Conservation (phyloP, 2,113 vertebrate genomes). For the Stegastes partitus region DNA sequence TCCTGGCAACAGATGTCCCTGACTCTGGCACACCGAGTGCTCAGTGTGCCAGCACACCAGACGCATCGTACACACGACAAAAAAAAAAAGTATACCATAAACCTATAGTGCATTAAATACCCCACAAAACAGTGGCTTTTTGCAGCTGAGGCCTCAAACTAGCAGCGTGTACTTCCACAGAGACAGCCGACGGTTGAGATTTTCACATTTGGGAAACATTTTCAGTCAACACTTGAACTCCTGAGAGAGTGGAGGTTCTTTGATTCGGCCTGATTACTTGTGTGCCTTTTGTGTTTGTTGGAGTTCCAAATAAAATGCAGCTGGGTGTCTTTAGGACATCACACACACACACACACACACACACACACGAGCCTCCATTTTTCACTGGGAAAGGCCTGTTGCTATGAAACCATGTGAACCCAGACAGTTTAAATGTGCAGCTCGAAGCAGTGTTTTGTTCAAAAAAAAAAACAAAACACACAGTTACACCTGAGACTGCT, state of each 20-base stretch:
- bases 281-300: neutral
- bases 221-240: neutral
- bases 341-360: neutral
- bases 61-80: conserved; percentile 18
- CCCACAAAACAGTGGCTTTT: neutral
- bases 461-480: neutral
- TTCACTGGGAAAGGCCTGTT: conserved; percentile 28
- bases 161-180: neutral
- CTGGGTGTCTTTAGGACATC: neutral
- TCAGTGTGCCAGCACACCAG: conserved; percentile 28
- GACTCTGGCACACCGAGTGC: conserved; percentile 37
- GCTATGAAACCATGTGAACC: conserved; percentile 41
- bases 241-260: neutral
- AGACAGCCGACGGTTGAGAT: neutral
- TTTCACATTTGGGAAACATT: conserved; percentile 11
- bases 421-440: conserved; percentile 2
- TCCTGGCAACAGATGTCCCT: conserved; percentile 71
- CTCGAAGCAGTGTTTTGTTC: conserved; percentile 11
- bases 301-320: conserved; percentile 5
- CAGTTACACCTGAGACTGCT: neutral
- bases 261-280: neutral
- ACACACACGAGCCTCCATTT: neutral
- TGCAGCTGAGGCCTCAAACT: neutral
- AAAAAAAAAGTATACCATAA: conserved; percentile 1
- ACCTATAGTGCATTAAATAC: neutral